Conservation (phyloP, 2,888 invertebrate genomes). For the Aradus depressus region DNA sequence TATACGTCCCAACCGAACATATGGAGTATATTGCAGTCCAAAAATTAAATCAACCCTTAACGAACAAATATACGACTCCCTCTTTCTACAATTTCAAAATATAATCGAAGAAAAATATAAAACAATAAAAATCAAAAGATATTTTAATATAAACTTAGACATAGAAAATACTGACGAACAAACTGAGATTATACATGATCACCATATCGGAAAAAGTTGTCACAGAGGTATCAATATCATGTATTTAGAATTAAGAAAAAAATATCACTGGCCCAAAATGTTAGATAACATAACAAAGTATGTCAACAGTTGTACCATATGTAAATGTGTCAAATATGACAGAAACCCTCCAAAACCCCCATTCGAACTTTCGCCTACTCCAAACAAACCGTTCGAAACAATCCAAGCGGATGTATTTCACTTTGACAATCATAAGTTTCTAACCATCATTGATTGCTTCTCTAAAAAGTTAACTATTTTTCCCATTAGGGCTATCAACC, state of each 20-base stretch:
- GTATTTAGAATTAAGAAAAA: conserved; percentile 14
- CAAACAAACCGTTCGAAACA: conserved; percentile 27
- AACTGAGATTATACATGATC: conserved; percentile 14
- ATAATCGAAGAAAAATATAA: too few relatives aligned
- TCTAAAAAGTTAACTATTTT: conserved; percentile 25
- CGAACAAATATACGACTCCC: too few relatives aligned
- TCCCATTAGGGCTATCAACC: neutral
- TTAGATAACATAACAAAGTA: conserved; percentile 15
- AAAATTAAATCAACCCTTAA: too few relatives aligned
- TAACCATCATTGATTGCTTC: conserved; percentile 26
- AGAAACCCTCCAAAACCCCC: conserved; percentile 24
- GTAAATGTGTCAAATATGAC: conserved; percentile 26
- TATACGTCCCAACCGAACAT: neutral
- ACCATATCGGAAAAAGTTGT: conserved; percentile 22
- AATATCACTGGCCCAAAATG: conserved; percentile 26
- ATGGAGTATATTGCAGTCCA: neutral
- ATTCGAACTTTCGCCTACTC: conserved; percentile 24
- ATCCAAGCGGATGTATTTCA: conserved; percentile 25
- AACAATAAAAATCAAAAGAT: conserved; percentile 1
- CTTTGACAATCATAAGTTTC: conserved; percentile 15
- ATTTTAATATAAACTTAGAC: conserved; percentile 9
- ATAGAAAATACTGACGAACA: conserved; percentile 11
- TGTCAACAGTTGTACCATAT: conserved; percentile 28
- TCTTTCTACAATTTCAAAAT: too few relatives aligned
- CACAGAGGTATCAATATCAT: conserved; percentile 28